These are phyloP conservation scores for Sympetrum striolatum DNA, from an alignment of 2,888 invertebrate species.

Conservation along the genomic window DNA sequence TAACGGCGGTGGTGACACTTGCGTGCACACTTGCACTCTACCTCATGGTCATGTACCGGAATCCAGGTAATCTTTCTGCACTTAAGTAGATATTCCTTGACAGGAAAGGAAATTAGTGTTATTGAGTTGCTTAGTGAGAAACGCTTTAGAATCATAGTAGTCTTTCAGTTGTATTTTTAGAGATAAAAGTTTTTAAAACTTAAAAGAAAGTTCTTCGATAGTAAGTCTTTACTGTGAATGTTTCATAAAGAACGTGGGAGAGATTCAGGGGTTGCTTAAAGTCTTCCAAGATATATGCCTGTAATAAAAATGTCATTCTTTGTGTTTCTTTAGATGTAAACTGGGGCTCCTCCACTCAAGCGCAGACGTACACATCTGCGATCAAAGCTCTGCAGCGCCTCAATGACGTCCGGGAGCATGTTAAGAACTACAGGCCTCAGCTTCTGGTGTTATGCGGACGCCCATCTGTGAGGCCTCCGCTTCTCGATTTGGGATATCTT, in stretches of 20 bases:
- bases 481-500: constrained; percentile 88
- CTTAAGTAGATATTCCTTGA: no score
- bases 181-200: no score
- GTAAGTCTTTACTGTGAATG: no score
- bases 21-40: constrained; percentile 60
- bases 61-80: constrained; percentile 61
- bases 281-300: no score
- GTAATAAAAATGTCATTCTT: no score
- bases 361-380: constrained; percentile 93
- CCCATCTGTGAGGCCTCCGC: constrained; percentile 83
- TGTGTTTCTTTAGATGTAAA: constrained; percentile 74
- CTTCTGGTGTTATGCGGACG: constrained; percentile 84
- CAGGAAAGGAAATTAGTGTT: no score
- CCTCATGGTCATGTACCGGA: constrained; percentile 63
- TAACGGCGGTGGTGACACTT: constrained; percentile 62
- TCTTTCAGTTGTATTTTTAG: no score
- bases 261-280: no score
- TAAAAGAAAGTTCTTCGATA: no score
- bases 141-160: no score
- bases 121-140: no score
- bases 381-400: constrained; percentile 68
- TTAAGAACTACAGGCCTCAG: constrained; percentile 97
- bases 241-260: no score
- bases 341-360: constrained; percentile 97
- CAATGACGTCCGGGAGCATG: constrained; percentile 90